Evolutionary conservation across 2,888 invertebrate species (phyloP).

Genomic region (Onthophagus sagittarius): DNA sequence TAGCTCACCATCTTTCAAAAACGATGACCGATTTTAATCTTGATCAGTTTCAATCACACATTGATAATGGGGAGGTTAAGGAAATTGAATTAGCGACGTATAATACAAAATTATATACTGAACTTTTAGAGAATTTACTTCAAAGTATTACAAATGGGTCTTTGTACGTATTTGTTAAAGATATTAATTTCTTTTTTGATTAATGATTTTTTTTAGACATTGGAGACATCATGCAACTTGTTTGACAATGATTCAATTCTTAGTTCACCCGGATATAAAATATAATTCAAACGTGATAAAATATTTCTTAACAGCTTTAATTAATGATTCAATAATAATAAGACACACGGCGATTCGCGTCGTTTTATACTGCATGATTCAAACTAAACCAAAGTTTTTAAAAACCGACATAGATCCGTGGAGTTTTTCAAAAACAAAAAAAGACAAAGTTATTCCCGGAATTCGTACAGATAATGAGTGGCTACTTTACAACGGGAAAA

Average conservation of each 20-base stretch:
- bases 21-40: slow-evolving; percentile 44
- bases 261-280: slow-evolving; percentile 67
- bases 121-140: slow-evolving; percentile 51
- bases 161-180: neutral
- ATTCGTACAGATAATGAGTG: slow-evolving; percentile 70
- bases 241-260: slow-evolving; percentile 65
- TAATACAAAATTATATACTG: slow-evolving; percentile 53
- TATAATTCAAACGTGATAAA: slow-evolving; percentile 62
- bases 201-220: slow-evolving; percentile 55
- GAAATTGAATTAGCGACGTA: slow-evolving; percentile 47
- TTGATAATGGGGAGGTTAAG: slow-evolving; percentile 43
- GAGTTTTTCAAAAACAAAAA: slow-evolving; percentile 14
- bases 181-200: slow-evolving; percentile 22
- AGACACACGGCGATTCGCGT: slow-evolving; percentile 66
- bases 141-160: slow-evolving; percentile 50
- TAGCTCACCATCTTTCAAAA: slow-evolving; percentile 51
- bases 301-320: slow-evolving; percentile 61
- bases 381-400: slow-evolving; percentile 65
- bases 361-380: slow-evolving; percentile 62
- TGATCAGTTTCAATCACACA: slow-evolving; percentile 39
- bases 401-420: slow-evolving; percentile 58
- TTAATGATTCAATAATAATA: slow-evolving; percentile 77
- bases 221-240: slow-evolving; percentile 81
- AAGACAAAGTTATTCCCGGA: slow-evolving; percentile 46
- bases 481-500: slow-evolving; percentile 65